phyloP scores from a whole-genome alignment of 2,113 vertebrate genomes.

The Thunnus thynnus region DNA sequence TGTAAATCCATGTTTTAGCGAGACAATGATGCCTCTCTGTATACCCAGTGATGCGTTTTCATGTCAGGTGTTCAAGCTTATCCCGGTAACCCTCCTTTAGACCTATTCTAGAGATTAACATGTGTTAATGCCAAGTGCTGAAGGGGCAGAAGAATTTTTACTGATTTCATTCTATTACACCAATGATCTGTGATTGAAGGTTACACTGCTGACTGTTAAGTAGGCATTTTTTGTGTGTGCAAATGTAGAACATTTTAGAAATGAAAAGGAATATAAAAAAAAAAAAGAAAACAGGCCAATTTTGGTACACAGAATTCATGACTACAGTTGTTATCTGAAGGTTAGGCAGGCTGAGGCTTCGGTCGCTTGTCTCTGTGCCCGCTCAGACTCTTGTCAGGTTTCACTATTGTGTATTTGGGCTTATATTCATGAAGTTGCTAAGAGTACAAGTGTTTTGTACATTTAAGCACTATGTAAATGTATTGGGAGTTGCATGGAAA shows the following conservation, averaged over 20 bases:
- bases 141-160: constrained; percentile 9
- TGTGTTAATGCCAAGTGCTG: constrained; percentile 48
- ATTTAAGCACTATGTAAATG: constrained; percentile 10
- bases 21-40: background rate
- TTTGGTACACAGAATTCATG: constrained; percentile 8
- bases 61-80: background rate
- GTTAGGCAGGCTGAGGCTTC: constrained; percentile 5
- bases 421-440: constrained; percentile 5
- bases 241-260: constrained; percentile 46
- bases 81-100: constrained; percentile 1
- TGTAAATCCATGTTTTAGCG: background rate
- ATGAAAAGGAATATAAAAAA: constrained; percentile 12
- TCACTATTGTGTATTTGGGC: background rate
- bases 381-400: background rate
- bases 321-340: background rate
- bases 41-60: background rate
- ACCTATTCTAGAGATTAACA: background rate
- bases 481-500: constrained; percentile 3
- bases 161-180: constrained; percentile 27
- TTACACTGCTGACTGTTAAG: constrained; percentile 27
- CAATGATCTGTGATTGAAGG: constrained; percentile 34
- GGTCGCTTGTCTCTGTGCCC: background rate
- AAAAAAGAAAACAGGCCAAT: background rate
- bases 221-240: constrained; percentile 41
- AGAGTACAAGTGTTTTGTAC: constrained; percentile 17